These are phyloP conservation scores for Phyllopteryx taeniolatus DNA, from an alignment of 2,113 vertebrate species.

Conservation along the genomic window DNA sequence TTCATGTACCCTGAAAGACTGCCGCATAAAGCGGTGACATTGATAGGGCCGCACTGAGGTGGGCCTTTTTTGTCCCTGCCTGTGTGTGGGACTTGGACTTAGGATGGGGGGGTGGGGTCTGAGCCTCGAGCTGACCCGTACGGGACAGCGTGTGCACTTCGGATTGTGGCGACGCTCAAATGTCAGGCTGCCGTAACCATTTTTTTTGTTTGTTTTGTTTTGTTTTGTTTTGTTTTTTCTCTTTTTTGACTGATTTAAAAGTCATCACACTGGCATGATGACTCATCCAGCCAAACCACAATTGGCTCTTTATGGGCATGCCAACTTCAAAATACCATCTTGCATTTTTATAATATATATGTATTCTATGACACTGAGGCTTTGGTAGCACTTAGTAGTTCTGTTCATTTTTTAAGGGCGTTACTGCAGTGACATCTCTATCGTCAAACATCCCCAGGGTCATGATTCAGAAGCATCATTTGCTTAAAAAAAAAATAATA, in stretches of 20 bases:
- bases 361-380: not conserved
- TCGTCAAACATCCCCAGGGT: not conserved
- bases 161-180: conserved; percentile 54
- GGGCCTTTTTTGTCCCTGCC: conserved; percentile 70
- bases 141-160: conserved; percentile 52
- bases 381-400: not conserved
- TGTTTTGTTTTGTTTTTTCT: conserved; percentile 32
- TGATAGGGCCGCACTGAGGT: conserved; percentile 73
- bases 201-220: conserved; percentile 26
- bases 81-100: conserved; percentile 66
- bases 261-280: conserved; percentile 39
- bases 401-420: not conserved
- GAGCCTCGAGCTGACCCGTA: conserved; percentile 54
- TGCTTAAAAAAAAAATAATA: too few species aligned
- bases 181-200: conserved; percentile 29
- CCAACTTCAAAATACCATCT: conserved; percentile 8
- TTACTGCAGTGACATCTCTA: too few species aligned
- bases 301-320: conserved; percentile 41
- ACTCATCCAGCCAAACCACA: conserved; percentile 44
- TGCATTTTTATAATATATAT: conserved; percentile 24
- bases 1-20: conserved; percentile 75
- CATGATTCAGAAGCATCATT: too few species aligned
- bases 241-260: conserved; percentile 44
- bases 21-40: conserved; percentile 73
- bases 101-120: conserved; percentile 56